Evolutionary conservation across 2,113 vertebrate genomes (phyloP).

Genomic region (Tychaedon coryphoeus): DNA sequence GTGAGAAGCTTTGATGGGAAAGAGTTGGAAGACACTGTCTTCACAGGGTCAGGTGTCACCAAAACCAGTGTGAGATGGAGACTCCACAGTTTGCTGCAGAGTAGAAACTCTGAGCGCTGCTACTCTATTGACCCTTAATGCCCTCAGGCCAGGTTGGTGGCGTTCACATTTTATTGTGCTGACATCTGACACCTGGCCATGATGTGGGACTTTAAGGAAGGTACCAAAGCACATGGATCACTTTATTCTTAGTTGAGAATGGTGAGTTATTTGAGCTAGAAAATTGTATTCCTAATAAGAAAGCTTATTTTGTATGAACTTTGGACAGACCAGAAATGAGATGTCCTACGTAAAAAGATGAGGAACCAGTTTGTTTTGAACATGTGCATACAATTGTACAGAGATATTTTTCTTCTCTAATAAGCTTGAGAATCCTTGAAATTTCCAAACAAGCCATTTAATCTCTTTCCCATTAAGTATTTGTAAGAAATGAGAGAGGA

Average conservation of each 20-base stretch:
- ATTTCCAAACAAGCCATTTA: neutral
- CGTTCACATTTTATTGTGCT: neutral
- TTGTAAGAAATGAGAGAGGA: neutral
- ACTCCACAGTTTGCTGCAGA: neutral
- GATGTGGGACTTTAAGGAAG: neutral
- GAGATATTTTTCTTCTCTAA: neutral
- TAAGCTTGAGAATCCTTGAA: neutral
- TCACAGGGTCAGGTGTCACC: neutral
- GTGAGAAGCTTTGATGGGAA: neutral
- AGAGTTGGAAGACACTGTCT: neutral
- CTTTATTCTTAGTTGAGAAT: neutral
- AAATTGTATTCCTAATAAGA: neutral
- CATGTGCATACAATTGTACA: neutral
- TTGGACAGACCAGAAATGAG: neutral
- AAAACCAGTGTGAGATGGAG: neutral
- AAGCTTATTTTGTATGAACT: neutral
- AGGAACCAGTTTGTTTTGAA: neutral
- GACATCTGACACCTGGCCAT: neutral
- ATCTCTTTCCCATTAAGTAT: neutral
- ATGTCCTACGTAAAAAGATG: neutral
- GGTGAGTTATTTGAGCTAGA: neutral
- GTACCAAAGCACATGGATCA: neutral
- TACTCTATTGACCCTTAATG: neutral
- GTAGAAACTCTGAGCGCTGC: neutral
- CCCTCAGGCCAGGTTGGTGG: neutral